phyloP scores from a whole-genome alignment of 2,113 vertebrate genomes.

The Grammomys surdaster region DNA sequence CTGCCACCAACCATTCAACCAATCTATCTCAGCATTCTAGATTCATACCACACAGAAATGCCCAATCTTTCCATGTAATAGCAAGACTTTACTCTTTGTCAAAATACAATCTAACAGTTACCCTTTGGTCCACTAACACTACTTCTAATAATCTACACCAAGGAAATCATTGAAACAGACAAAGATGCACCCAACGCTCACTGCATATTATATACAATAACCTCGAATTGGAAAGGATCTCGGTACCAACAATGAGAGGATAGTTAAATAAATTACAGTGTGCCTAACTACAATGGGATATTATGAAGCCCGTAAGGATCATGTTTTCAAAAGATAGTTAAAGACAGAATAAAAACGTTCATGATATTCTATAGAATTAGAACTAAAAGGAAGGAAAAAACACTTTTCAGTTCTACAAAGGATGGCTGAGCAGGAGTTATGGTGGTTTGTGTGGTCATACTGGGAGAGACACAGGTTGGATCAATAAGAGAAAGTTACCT shows the following conservation, averaged over 20 bases:
- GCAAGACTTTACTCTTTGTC: constrained; percentile 13
- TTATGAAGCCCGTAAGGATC: constrained; percentile 64
- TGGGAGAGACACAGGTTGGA: not conserved
- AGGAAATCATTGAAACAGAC: constrained; percentile 73
- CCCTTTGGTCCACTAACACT: constrained; percentile 38
- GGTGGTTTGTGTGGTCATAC: not conserved
- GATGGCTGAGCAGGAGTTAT: constrained; percentile 8
- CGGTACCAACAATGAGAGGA: constrained; percentile 65
- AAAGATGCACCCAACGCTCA: constrained; percentile 47
- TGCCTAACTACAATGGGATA: constrained; percentile 62
- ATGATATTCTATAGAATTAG: constrained; percentile 57
- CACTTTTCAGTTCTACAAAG: constrained; percentile 50
- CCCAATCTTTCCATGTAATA: not conserved
- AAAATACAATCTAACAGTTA: constrained; percentile 57
- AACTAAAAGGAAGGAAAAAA: constrained; percentile 11
- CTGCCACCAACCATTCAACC: not conserved
- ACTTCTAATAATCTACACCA: constrained; percentile 61
- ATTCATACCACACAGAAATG: not conserved
- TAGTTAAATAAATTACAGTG: constrained; percentile 70
- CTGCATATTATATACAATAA: constrained; percentile 66
- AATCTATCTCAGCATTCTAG: not conserved
- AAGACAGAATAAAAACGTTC: constrained; percentile 49
- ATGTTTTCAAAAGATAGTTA: constrained; percentile 72
- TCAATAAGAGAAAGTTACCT: constrained; percentile 31
- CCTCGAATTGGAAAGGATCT: constrained; percentile 60